phyloP scores from a whole-genome alignment of 1,140 invertebrate species.

The Spodoptera litura region DNA sequence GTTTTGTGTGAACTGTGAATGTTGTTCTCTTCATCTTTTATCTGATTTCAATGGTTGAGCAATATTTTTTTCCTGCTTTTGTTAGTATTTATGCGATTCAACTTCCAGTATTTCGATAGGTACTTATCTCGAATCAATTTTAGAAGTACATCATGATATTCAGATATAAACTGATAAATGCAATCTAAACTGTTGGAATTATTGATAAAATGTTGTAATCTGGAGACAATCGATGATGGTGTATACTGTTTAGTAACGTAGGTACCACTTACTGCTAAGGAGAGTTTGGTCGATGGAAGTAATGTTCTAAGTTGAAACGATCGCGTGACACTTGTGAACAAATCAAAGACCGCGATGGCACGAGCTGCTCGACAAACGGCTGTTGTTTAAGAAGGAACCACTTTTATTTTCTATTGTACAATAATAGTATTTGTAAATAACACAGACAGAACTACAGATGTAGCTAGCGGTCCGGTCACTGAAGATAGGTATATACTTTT shows the following conservation, averaged over 20 bases:
- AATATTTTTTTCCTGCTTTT: background rate
- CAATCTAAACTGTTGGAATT: conserved; percentile 1
- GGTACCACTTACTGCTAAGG: background rate
- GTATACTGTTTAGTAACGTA: background rate
- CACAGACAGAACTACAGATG: background rate
- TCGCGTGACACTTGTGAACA: conserved; percentile 68
- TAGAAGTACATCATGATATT: background rate
- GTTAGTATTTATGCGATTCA: background rate
- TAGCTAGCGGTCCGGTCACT: conserved; percentile 16
- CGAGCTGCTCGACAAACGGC: conserved; percentile 61
- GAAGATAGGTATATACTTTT: background rate
- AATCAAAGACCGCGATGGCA: conserved; percentile 65
- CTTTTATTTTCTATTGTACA: conserved; percentile 67
- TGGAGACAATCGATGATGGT: conserved; percentile 1
- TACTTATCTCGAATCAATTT: conserved; percentile 6
- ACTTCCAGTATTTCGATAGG: conserved; percentile 4
- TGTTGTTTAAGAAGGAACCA: conserved; percentile 57
- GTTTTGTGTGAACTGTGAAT: background rate
- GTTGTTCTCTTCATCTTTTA: conserved; percentile 24
- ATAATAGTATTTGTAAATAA: background rate
- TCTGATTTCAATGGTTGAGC: background rate
- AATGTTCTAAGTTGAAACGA: conserved; percentile 45
- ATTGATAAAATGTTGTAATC: conserved; percentile 21
- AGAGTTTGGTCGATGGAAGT: conserved; percentile 59
- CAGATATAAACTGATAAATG: conserved; percentile 11